Evolutionary conservation across 64 coral and sea anemone genomes (phyloP).

Genomic region (Actinia tenebrosa): DNA sequence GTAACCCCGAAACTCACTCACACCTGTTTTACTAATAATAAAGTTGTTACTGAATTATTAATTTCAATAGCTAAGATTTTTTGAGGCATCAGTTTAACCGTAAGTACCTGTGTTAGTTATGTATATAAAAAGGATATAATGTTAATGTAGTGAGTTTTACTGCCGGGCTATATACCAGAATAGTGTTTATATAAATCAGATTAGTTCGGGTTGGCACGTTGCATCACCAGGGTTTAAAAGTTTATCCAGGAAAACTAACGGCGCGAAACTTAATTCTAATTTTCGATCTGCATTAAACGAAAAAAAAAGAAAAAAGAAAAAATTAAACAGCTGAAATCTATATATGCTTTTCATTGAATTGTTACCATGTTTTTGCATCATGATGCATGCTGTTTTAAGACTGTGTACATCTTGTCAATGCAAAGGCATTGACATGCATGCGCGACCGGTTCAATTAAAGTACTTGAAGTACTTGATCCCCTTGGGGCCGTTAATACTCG

Average conservation of each 20-base stretch:
- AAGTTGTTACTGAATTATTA: too few relatives aligned
- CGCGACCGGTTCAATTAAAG: not conserved
- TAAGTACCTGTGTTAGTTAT: too few relatives aligned
- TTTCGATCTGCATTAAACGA: not conserved
- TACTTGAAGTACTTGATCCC: not conserved
- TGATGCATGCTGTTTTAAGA: not conserved
- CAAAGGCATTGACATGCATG: not conserved
- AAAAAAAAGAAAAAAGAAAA: not conserved
- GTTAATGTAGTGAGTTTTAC: too few relatives aligned
- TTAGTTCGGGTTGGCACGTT: not conserved
- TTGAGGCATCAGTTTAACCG: too few relatives aligned
- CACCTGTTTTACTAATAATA: too few relatives aligned
- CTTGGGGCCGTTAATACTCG: not conserved
- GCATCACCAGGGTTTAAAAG: not conserved
- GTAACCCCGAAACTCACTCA: too few relatives aligned
- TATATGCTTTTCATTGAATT: too few relatives aligned
- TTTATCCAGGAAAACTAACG: conserved; percentile 1
- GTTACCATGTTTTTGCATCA: not conserved
- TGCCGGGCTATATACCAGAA: too few relatives aligned
- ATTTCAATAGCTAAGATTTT: too few relatives aligned
- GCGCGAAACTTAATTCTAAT: not conserved
- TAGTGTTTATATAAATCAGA: too few relatives aligned
- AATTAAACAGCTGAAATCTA: not conserved
- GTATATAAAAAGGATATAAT: not conserved
- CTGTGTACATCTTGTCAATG: not conserved